phyloP scores from a whole-genome alignment of 2,113 vertebrate genomes.

The Felis chaus region DNA sequence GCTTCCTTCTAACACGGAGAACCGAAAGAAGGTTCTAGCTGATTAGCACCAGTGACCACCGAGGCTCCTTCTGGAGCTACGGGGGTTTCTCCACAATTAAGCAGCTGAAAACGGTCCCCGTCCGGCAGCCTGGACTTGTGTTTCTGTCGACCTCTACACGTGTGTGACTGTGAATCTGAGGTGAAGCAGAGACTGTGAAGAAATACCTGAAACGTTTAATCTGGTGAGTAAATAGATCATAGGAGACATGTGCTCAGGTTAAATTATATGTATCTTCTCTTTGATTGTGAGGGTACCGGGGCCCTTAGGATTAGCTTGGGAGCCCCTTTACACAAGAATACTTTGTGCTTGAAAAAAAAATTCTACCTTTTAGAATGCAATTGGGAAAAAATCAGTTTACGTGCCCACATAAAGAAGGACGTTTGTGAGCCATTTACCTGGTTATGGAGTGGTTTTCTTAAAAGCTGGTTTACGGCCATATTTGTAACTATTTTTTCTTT shows the following conservation, averaged over 20 bases:
- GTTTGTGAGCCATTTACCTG: background rate
- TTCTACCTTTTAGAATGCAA: conserved; percentile 16
- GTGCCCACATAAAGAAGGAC: background rate
- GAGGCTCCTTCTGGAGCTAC: background rate
- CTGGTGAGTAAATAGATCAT: background rate
- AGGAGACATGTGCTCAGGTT: background rate
- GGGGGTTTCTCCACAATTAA: background rate
- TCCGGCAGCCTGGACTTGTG: background rate
- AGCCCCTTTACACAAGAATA: background rate
- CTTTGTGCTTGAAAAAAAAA: background rate
- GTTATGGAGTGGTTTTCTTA: background rate
- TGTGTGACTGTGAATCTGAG: background rate
- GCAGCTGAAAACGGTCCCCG: background rate
- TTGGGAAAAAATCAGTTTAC: background rate
- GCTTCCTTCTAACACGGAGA: background rate
- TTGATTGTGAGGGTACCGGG: background rate
- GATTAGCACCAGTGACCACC: background rate
- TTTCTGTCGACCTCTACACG: background rate
- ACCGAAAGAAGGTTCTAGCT: background rate
- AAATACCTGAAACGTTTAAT: background rate
- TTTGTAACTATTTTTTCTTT: conserved; percentile 38
- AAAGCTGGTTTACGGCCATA: background rate
- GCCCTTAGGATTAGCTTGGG: background rate
- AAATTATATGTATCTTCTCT: background rate
- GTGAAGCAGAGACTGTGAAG: background rate